Percentiles rank a stretch among this genome's conserved stretches.
Conservation (phyloP, 2,113 vertebrate species). For the Anoplopoma fimbria region DNA sequence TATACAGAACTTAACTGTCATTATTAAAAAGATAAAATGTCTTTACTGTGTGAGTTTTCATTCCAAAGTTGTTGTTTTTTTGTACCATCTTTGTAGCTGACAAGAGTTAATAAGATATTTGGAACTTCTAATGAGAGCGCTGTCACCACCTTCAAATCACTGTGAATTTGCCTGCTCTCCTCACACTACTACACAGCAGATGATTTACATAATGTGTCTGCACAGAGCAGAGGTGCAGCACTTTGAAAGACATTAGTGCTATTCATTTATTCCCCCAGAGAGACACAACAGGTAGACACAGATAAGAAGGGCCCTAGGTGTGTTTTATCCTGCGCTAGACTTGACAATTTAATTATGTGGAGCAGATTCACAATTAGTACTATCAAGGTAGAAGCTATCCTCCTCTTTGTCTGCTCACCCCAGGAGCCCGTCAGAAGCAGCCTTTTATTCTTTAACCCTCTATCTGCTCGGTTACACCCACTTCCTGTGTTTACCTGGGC, state of each 20-base stretch:
- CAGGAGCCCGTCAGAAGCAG: slow-evolving; percentile 26
- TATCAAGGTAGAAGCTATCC: slow-evolving; percentile 33
- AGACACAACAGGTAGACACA: neutral
- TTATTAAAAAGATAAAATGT: neutral
- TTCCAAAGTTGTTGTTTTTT: neutral
- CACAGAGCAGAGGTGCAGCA: neutral
- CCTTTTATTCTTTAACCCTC: slow-evolving; percentile 2
- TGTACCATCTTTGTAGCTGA: neutral
- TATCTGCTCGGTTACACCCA: slow-evolving; percentile 32
- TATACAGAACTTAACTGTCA: neutral
- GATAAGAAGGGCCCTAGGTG: neutral
- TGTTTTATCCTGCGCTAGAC: slow-evolving; percentile 7
- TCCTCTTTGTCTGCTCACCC: slow-evolving; percentile 50
- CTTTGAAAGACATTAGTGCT: neutral
- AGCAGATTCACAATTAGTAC: slow-evolving; percentile 24
- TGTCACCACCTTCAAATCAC: slow-evolving; percentile 38
- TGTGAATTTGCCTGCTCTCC: neutral
- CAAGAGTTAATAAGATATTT: neutral
- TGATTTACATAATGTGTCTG: neutral
- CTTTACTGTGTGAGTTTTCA: neutral
- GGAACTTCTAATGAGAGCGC: slow-evolving; percentile 3
- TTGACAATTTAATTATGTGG: slow-evolving; percentile 27
- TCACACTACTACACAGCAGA: neutral
- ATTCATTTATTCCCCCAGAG: slow-evolving; percentile 1
- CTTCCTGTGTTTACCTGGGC: slow-evolving; percentile 65